Base-by-base conservation (phyloP, 2,113 vertebrate species). In the Pterophyllum scalare region DNA sequence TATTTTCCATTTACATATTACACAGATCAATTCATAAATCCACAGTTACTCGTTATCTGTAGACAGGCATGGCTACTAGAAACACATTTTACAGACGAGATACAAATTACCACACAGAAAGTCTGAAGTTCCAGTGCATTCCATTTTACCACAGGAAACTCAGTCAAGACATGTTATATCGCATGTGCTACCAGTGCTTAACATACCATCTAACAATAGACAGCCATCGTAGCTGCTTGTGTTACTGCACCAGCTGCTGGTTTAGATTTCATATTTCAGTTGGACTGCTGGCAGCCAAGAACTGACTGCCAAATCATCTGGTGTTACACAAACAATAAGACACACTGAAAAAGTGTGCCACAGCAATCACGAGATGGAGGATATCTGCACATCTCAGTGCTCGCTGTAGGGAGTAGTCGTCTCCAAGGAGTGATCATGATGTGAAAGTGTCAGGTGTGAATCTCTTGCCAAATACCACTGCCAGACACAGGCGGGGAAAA, bases 241-340 rank as follows among this genome's bases (percentile, higher is more conserved):
- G 20, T 54, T 72, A 72, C 67, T 72, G 19, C 19, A 31, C 67
- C 67, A 72, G 24, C 31, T 75, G 72, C 72, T 75, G 72, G 57
- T 75, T 75, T 75, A 75, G 28, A 57, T 57, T 75, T 75, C 20
- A 75, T 75, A n/a, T 75, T 75, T 75, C 31, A 56, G 28, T 75
- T 56, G 7, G 52, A 35, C 52, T n/a, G 13, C 70, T 75, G 52
- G 52, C 31, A 58, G 52, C n/a, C 14, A 58, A 75, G 56, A 62
- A 31, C 19, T 49, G 17, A 31, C 24, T n/a, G 6, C 17, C 38
- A 59, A 59, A 60, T 59, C 57, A 24, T 56, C 10, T 40, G 22
- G 38, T 57, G 57, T 20, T 19, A 62, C 20, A 26, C 9, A 35
- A 64, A 38, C 0, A 54, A 64, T 56, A 56, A 26, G 15, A 38